Evolutionary conservation across 2,113 vertebrate species (phyloP), one percentile per base, ranked within the genome.

Genomic region (Myxocyprinus asiaticus): DNA sequence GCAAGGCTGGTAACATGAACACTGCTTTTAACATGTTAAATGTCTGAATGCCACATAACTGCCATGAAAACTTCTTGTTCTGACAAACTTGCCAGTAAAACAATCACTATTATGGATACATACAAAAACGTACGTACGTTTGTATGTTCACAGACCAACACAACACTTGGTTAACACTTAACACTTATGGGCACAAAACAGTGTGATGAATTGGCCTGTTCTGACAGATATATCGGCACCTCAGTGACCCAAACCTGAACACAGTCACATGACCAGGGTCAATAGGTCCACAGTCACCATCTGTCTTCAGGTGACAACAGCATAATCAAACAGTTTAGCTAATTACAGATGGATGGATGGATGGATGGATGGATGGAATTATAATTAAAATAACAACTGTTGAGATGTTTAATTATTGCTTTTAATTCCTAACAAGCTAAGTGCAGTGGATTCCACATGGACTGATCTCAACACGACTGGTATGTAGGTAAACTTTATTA

Each of bases 211-310:
- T 92, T 92, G 86, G 82, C 83, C 80, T 85, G 85, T 87, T 87
- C 88, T 88, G 89, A 92, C 90, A 91, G 91, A 85, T 82, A 87
- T 88, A 89, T 88, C 85, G 88, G 83, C 77, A 80, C 85, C 88
- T 88, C 86, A 91, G 82, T 85, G 86, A 89, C 90, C 89, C 88
- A 91, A 86, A 90, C 88, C 88, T 93, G 93, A 91, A 88, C 91
- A 86, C 74, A 77, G 93, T 92, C 93, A 94, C 88, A 91, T 91
- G 92, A 94, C 88, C 90, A 88, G 89, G 90, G 90, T 88, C 90
- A 88, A 82, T 83, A 87, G 92, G 22, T 85, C 84, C 90, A 86
- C 86, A 92, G 89, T 90, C 91, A 90, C 91, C 92, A 91, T 91
- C 93, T 93, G 93, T 33, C 3, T 1, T 33, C 22, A 33, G 22